phyloP scores from a whole-genome alignment of 2,888 invertebrate genomes.

The Trisateles emortualis region DNA sequence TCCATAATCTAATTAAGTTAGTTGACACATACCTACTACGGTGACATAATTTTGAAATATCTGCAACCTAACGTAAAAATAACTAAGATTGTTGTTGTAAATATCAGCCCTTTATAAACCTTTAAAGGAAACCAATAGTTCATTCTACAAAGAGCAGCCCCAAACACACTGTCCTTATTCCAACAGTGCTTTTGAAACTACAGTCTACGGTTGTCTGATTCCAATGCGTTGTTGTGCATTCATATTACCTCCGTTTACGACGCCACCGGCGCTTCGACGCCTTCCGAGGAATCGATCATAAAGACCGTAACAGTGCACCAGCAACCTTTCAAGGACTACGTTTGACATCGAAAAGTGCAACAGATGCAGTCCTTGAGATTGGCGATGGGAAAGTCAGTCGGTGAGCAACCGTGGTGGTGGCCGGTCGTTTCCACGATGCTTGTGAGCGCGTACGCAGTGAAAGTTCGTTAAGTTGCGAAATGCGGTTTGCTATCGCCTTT shows the following conservation, averaged over 20 bases:
- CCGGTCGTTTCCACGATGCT: conserved; percentile 73
- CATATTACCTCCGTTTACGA: conserved; percentile 6
- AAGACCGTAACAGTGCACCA: conserved; percentile 57
- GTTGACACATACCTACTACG: too few relatives aligned
- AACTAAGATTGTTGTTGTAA: too few relatives aligned
- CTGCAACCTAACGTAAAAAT: too few relatives aligned
- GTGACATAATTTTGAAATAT: too few relatives aligned
- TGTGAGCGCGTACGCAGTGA: conserved; percentile 74
- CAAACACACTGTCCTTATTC: conserved; percentile 12
- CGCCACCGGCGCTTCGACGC: conserved; percentile 15
- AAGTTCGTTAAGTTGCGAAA: conserved; percentile 82
- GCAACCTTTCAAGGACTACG: conserved; percentile 68
- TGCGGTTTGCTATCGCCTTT: conserved; percentile 82
- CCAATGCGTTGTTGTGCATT: conserved; percentile 12
- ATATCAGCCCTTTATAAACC: too few relatives aligned
- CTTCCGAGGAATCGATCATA: conserved; percentile 36
- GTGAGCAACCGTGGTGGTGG: conserved; percentile 67
- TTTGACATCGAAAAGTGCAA: conserved; percentile 60
- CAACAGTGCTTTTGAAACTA: conserved; percentile 9
- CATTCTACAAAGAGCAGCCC: too few relatives aligned
- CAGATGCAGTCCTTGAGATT: conserved; percentile 75
- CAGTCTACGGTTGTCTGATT: conserved; percentile 4
- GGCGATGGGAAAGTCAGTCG: conserved; percentile 69
- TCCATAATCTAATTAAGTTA: too few relatives aligned
- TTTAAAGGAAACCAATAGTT: too few relatives aligned